These are phyloP conservation scores for Cyclina sinensis DNA, from an alignment of 1,140 invertebrate genomes.

Conservation along the genomic window DNA sequence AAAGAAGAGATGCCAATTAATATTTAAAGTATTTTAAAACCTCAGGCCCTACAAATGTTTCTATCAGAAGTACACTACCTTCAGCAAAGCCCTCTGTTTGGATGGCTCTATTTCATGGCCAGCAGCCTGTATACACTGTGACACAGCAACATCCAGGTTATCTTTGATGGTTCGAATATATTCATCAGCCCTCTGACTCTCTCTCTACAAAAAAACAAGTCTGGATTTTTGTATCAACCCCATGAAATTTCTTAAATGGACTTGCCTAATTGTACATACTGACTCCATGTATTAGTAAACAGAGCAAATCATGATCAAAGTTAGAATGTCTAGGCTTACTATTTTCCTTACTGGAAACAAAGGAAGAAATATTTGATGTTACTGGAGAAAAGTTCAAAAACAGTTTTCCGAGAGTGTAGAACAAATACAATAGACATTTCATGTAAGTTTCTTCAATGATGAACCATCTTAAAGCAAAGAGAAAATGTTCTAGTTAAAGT, in stretches of 20 bases:
- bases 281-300: neutral
- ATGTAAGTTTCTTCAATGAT: too few species aligned
- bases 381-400: too few species aligned
- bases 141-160: constrained; percentile 92
- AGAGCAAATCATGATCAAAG: too few species aligned
- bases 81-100: constrained; percentile 95
- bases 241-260: neutral
- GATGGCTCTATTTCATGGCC: constrained; percentile 95
- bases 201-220: constrained; percentile 88
- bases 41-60: too few species aligned
- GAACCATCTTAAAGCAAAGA: too few species aligned
- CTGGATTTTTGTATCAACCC: neutral
- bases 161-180: constrained; percentile 96
- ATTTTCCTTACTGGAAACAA: too few species aligned
- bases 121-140: constrained; percentile 96
- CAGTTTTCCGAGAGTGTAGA: too few species aligned
- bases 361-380: too few species aligned
- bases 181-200: constrained; percentile 96
- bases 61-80: constrained; percentile 84
- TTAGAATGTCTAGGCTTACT: too few species aligned
- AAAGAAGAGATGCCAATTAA: constrained; percentile 24
- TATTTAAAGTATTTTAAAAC: neutral
- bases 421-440: too few species aligned
- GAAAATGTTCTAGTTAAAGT: too few species aligned
- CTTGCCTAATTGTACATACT: neutral